Evolutionary conservation across 2,113 vertebrate genomes (phyloP).

Genomic region (Tragelaphus strepsiceros): DNA sequence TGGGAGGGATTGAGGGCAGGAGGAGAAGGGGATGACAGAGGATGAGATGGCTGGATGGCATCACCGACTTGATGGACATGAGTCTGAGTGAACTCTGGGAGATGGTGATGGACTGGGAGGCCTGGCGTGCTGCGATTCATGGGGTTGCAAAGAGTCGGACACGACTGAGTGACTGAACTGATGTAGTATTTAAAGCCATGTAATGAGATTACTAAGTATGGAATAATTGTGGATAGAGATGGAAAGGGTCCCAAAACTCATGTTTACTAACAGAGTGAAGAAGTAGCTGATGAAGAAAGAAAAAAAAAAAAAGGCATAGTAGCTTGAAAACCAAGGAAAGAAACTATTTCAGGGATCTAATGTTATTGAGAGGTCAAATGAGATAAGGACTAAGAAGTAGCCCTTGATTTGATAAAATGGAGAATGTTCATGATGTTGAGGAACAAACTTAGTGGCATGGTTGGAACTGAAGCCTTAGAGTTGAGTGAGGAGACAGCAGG

Average conservation of each 20-base stretch:
- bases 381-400: neutral
- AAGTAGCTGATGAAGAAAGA: neutral
- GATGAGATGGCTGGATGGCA: no score
- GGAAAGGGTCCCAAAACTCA: neutral
- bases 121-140: no score
- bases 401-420: neutral
- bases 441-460: neutral
- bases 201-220: neutral
- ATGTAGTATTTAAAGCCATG: neutral
- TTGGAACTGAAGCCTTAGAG: neutral
- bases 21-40: no score
- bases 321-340: neutral
- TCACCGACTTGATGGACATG: no score
- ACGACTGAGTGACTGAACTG: no score
- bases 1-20: no score
- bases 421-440: neutral
- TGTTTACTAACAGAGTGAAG: neutral
- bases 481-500: neutral
- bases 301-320: neutral
- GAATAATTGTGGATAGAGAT: neutral
- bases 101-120: no score
- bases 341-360: neutral
- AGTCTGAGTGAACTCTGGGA: no score
- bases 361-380: neutral
- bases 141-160: no score